Evolutionary conservation across 2,888 invertebrate species (phyloP), one percentile per base, ranked within the genome.

Genomic region (Spodoptera picta): DNA sequence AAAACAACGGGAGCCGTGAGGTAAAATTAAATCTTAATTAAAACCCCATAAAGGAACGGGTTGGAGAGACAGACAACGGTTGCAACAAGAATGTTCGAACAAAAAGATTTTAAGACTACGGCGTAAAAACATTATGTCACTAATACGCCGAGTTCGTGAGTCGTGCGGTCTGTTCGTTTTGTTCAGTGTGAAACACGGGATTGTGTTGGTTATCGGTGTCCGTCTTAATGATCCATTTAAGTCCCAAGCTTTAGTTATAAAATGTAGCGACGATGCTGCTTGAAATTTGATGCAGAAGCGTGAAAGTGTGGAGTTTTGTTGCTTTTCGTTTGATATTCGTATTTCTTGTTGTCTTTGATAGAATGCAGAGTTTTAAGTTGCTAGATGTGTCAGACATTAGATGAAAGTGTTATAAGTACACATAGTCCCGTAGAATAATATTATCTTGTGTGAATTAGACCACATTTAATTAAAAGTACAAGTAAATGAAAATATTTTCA

Each of bases 1-100:
- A 86, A 79, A 87, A 87, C 86, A 89, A 90, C 90, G 75, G 92
- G 86, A 90, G 90, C 89, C 83, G 82, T 72, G 80, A 90, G 93
- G 93, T 92, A 92, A 92, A 91, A 92, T 93, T 93, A 92, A 92
- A 92, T 90, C 90, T 93, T 93, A 93, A 93, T 93, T 92, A 93
- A 93, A 93, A 88, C 86, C 89, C 90, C 86, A 91, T 92, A 91
- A 75, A 83, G 84, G 69, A 58, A 68, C 68, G 56, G 60, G 42
- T 53, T 78, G 78, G 71, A 56, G 80, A 80, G 69, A 75, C 76
- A 82, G 75, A 79, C 77, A 73, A 73, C 72, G 65, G 43, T 54
- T 43, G 31, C 44, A 62, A 72, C 63, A 69, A 67, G 67, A 70
- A 62, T 47, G 54, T 60, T 36, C 27, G 54, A 62, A 68, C 63